Evolutionary conservation across 1,140 invertebrate genomes (phyloP), one percentile per base, ranked within the genome.

Genomic region (Chironomus tepperi): DNA sequence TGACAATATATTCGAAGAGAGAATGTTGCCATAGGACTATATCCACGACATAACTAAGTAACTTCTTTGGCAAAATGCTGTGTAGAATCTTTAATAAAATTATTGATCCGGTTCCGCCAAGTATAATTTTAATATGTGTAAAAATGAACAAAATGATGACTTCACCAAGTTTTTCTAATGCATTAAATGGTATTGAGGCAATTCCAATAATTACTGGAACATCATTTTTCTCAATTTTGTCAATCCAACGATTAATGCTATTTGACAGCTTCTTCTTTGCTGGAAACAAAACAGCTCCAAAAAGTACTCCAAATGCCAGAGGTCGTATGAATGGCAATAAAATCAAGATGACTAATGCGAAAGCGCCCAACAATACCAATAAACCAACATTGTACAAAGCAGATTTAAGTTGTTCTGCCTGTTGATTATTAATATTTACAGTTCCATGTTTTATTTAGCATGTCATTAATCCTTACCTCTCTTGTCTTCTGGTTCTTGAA

Each of bases 251-350:
- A 75, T 88, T 85, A 9, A 92, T 83, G 74, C 84, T 81, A 16
- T 85, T 85, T 10, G 89, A 88, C 42, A 95, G 78, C 0, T 85
- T 87, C 12, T 87, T 83, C 79, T 97, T 97, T 76, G 95, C 90
- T 0, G 94, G 94, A 82, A 95, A 92, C 18, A 97, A 83, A 24
- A 94, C 92, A 2, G 92, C 92, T 18, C 94, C 94, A 81, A 75
- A 47, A 8, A 74, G 82, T 72, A 98, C 83, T 5, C 96, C 96
- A 96, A 96, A 99, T 75, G 98, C 87, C 43, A 98, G 80, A 0
- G 96, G 94, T 78, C 94, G 91, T 16, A 98, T 87, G 83, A 98
- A 98, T 0, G 95, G 94, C 79, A 93, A 90, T 6, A 98, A 82
- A 42, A 87, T 86, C 18, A 87, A 80, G 75, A 80, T 82, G 73